Evolutionary conservation across 1,140 invertebrate species (phyloP), one percentile per base, ranked within the genome.

Genomic region (Atta cephalotes): DNA sequence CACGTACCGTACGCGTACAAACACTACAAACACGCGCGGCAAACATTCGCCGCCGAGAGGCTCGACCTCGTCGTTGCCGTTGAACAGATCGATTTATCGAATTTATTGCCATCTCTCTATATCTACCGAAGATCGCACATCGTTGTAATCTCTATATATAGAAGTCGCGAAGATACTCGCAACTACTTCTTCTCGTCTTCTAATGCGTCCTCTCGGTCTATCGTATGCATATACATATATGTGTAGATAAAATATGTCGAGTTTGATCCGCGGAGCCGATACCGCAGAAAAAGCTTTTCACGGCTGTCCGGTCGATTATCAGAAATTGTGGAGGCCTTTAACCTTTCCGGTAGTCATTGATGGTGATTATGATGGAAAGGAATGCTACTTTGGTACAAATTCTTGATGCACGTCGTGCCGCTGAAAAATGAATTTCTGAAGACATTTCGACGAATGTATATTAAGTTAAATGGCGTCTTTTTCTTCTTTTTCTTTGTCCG

Each of bases 71-170:
- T 66, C 78, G 78, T 77, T 68, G 82, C 21, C 74, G 72, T 10
- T 60, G 85, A 87, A 65, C 86, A 76, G 80, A 92, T 89, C 88
- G 88, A 91, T 92, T 92, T 90, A 92, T 92, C 91, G 88, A 92
- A 92, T 92, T 90, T 92, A 92, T 92, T 74, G 84, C 82, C 88
- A 58, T 14, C 65, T 86, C 56, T 88, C 25, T 25, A 25, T 25
- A 89, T 88, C 89, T 28, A 35, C 65, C 71, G 49, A 28, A 62
- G 68, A 89, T 90, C 88, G 63, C 84, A 58, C 76, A 45, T 7
- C 80, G 60, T 35, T 31, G 89, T 90, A 92, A 92, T 87, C 72
- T 74, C 91, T 92, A 91, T 92, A 89, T 92, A 92, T 91, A 92
- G 88, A 92, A 86, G 66, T 88, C 74, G 77, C 72, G 35, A 72